phyloP scores from a whole-genome alignment of 2,113 vertebrate species.

The Gasterosteus nipponicus region DNA sequence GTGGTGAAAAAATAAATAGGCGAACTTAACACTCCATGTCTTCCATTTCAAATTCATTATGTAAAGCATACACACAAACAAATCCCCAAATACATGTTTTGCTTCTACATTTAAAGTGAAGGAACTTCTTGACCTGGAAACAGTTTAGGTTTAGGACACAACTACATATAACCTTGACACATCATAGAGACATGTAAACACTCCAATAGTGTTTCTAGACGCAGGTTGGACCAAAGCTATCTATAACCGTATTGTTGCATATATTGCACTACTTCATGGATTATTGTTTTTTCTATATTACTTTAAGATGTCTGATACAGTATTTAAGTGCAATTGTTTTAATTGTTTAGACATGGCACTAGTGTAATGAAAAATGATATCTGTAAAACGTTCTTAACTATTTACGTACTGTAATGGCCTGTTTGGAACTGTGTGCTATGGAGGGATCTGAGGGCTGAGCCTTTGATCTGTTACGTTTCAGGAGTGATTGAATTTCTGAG shows the following conservation, averaged over 20 bases:
- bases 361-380: constrained; percentile 51
- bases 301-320: constrained; percentile 50
- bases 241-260: constrained; percentile 50
- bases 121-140: constrained; percentile 43
- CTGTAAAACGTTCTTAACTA: constrained; percentile 44
- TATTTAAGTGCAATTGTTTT: constrained; percentile 60
- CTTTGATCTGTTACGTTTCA: constrained; percentile 16
- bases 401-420: constrained; percentile 45
- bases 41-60: not conserved
- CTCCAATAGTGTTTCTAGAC: constrained; percentile 54
- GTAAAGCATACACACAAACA: not conserved
- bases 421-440: constrained; percentile 20
- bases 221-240: constrained; percentile 72
- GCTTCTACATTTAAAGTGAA: constrained; percentile 49
- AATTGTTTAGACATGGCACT: constrained; percentile 70
- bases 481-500: not conserved
- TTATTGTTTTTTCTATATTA: constrained; percentile 23
- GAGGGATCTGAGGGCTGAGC: constrained; percentile 20
- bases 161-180: not conserved
- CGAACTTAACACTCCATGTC: constrained; percentile 4
- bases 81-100: not conserved
- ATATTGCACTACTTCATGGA: constrained; percentile 64
- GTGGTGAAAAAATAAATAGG: not conserved
- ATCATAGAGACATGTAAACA: not conserved
- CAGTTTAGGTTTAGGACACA: not conserved